phyloP scores from a whole-genome alignment of 1,140 invertebrate species.

The Antheraea pernyi region DNA sequence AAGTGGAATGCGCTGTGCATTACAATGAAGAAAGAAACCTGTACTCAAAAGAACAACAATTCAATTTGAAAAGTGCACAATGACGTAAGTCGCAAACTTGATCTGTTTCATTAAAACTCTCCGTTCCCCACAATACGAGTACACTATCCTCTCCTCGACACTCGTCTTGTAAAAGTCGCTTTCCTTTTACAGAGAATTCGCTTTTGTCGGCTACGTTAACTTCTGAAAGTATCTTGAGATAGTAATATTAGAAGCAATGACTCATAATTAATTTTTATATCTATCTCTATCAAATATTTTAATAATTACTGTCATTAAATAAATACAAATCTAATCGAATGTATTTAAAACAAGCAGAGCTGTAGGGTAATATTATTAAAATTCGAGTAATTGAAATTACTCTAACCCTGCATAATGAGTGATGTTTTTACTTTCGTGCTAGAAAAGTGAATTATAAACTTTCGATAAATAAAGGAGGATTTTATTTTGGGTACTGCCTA shows the following conservation, averaged over 20 bases:
- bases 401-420: too few relatives aligned
- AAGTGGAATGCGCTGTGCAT: background rate
- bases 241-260: background rate
- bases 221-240: background rate
- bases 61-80: conserved; percentile 10
- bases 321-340: too few relatives aligned
- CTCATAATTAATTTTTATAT: background rate
- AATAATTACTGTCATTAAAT: too few relatives aligned
- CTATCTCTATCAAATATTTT: too few relatives aligned
- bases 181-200: background rate
- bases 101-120: conserved; percentile 41
- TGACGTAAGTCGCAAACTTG: conserved; percentile 27
- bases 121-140: background rate
- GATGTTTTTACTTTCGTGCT: too few relatives aligned
- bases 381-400: too few relatives aligned
- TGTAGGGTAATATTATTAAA: too few relatives aligned
- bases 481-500: too few relatives aligned
- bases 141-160: background rate
- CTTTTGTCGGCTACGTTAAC: background rate
- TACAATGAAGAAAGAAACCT: background rate
- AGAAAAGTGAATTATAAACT: too few relatives aligned
- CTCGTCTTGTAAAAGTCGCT: background rate
- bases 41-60: conserved; percentile 5
- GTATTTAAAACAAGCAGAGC: too few relatives aligned
- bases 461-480: too few relatives aligned